These are phyloP conservation scores for Anolis apletophallus DNA, from an alignment of 2,797 vertebrate genomes.

Conservation along the genomic window DNA sequence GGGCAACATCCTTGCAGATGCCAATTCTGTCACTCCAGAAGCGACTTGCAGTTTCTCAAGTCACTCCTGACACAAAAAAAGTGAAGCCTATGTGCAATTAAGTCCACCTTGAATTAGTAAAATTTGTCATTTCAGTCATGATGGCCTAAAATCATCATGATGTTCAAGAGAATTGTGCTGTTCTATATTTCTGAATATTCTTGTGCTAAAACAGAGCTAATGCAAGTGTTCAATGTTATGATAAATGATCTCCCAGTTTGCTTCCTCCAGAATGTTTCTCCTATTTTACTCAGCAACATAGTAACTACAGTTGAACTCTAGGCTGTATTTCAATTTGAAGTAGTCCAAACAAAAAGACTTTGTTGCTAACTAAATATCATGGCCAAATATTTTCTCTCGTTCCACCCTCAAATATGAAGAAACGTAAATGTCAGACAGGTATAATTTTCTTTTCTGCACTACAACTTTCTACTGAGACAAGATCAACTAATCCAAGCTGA, in stretches of 20 bases:
- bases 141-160: background rate
- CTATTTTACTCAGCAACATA: background rate
- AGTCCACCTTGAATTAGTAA: background rate
- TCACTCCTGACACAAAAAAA: no score
- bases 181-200: background rate
- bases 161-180: background rate
- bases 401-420: background rate
- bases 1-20: no score
- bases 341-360: background rate
- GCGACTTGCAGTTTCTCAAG: no score
- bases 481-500: background rate
- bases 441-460: background rate
- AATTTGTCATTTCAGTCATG: no score
- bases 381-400: background rate
- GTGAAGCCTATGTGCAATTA: no score
- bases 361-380: background rate
- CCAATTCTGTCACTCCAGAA: no score
- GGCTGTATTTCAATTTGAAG: background rate
- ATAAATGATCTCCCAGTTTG: background rate
- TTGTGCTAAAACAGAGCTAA: background rate
- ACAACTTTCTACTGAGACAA: background rate
- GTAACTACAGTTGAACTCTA: background rate
- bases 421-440: background rate
- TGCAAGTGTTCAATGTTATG: background rate
- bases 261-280: background rate